These are phyloP conservation scores for Tetrao urogallus DNA, from an alignment of 2,113 vertebrate species.

Conservation along the genomic window DNA sequence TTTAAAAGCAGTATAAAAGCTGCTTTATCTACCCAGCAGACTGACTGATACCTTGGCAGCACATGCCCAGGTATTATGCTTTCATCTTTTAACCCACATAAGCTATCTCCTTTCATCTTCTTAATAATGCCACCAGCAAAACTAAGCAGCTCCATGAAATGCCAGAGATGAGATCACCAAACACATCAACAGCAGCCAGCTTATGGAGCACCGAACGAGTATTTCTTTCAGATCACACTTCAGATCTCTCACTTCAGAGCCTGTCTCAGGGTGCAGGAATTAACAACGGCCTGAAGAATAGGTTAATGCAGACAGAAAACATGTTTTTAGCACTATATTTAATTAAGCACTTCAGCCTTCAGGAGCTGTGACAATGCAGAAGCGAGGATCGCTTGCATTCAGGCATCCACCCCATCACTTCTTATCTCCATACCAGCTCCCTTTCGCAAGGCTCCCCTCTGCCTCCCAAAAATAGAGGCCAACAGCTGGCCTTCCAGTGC, in stretches of 20 bases:
- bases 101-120: background rate
- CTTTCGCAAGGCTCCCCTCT: background rate
- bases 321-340: background rate
- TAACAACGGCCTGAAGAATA: fast-evolving
- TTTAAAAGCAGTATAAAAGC: background rate
- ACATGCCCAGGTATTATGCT: background rate
- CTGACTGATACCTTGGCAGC: no score
- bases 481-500: background rate
- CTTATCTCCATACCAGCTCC: fast-evolving
- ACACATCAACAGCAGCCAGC: background rate
- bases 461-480: background rate
- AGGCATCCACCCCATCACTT: fast-evolving
- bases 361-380: background rate
- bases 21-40: background rate
- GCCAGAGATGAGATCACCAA: background rate
- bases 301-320: background rate
- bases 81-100: background rate
- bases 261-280: background rate
- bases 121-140: background rate
- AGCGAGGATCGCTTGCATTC: fast-evolving
- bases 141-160: no score
- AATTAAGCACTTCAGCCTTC: background rate
- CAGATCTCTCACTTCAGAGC: background rate
- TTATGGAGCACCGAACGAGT: background rate
- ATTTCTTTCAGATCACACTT: background rate